Conservation (phyloP, 2,797 vertebrate genomes). For the Anniella stebbinsi region DNA sequence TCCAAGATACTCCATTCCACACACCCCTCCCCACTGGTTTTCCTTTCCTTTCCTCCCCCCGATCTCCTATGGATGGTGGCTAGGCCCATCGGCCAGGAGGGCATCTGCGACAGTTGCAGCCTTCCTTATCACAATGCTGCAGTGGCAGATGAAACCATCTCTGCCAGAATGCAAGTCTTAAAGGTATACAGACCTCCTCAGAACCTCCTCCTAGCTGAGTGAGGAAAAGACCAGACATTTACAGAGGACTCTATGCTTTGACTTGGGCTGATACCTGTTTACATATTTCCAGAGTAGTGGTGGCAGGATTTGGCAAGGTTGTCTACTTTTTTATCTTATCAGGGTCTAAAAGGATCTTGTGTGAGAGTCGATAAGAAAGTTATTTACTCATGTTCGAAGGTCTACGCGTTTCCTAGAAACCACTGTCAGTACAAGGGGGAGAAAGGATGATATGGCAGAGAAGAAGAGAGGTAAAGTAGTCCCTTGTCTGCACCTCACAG, state of each 20-base stretch:
- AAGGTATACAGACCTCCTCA: neutral
- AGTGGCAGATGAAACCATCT: neutral
- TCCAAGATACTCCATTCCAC: too few relatives aligned
- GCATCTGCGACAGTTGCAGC: neutral
- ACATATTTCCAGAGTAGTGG: constrained; percentile 6
- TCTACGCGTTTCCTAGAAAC: constrained; percentile 44
- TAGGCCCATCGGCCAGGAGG: neutral
- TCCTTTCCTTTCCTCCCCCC: too few relatives aligned
- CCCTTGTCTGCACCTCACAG: constrained; percentile 42
- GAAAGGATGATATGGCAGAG: constrained; percentile 11
- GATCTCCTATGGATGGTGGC: neutral
- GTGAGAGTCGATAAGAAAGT: constrained; percentile 35
- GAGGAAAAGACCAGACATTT: neutral
- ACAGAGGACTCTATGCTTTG: neutral
- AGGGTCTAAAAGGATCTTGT: constrained; percentile 28
- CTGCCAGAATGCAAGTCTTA: neutral
- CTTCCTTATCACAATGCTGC: neutral
- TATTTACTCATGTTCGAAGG: constrained; percentile 50
- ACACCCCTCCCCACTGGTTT: too few relatives aligned
- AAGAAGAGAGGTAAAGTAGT: constrained; percentile 12
- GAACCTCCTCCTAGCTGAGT: neutral
- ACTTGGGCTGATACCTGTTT: constrained; percentile 38
- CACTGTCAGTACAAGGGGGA: constrained; percentile 22
- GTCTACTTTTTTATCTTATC: constrained; percentile 35
- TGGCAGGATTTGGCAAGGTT: constrained; percentile 27